Conservation (phyloP, 1,140 invertebrate species). For the Euborellia annulipes region DNA sequence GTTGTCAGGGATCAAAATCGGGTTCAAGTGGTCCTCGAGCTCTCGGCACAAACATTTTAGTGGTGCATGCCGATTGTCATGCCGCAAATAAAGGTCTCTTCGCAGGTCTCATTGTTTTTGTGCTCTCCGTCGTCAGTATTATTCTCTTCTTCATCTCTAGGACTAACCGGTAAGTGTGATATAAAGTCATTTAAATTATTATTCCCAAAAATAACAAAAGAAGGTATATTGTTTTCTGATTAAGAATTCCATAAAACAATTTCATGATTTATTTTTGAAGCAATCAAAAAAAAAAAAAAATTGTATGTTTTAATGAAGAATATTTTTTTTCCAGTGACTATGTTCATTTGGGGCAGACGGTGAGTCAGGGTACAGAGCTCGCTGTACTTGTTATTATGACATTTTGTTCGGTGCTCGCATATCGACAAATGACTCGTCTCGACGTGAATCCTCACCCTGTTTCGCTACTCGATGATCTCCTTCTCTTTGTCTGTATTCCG, state of each 20-base stretch:
- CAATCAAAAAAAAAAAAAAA: too few relatives aligned
- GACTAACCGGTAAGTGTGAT: slow-evolving; percentile 32
- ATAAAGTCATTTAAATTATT: too few relatives aligned
- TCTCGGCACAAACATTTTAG: slow-evolving; percentile 32
- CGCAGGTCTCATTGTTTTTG: slow-evolving; percentile 43
- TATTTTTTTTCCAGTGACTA: slow-evolving; percentile 21
- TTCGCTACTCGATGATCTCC: slow-evolving; percentile 49
- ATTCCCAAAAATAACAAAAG: slow-evolving; percentile 5
- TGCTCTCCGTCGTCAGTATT: slow-evolving; percentile 42
- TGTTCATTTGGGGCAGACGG: slow-evolving; percentile 25
- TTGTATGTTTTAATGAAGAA: too few relatives aligned
- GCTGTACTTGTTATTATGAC: slow-evolving; percentile 36
- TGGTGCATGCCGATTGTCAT: slow-evolving; percentile 54
- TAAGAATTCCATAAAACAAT: slow-evolving; percentile 15
- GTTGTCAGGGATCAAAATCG: slow-evolving; percentile 11
- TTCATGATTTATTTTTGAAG: slow-evolving; percentile 4
- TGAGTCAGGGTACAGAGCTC: slow-evolving; percentile 32
- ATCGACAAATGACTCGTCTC: slow-evolving; percentile 37
- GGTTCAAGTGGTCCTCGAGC: slow-evolving; percentile 7
- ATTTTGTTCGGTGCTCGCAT: slow-evolving; percentile 34
- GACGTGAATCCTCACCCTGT: slow-evolving; percentile 47
- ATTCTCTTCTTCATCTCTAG: slow-evolving; percentile 52
- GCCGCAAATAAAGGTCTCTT: slow-evolving; percentile 54
- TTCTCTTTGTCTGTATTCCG: slow-evolving; percentile 52
- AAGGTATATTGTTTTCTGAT: slow-evolving; percentile 13